Base-by-base conservation (phyloP, 2,888 invertebrate genomes). In the Darwinula stevensoni region DNA sequence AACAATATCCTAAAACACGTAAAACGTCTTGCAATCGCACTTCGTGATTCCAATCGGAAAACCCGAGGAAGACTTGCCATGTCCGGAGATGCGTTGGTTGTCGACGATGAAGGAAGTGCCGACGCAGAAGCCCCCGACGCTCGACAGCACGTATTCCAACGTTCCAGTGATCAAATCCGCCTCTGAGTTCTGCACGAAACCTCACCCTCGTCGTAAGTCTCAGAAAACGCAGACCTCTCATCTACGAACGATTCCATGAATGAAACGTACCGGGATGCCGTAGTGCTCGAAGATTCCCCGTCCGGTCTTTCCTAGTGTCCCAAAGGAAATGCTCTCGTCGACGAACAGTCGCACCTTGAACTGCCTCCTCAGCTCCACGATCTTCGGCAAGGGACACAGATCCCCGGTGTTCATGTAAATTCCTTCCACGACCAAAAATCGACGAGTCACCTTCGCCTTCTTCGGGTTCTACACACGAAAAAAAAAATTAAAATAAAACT, bases 101-200 rank as follows among this genome's bases (percentile, higher is more conserved):
- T 94, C 91, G 1, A 94, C 73, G 29, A 88, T 69, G 46, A 70
- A 84, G 36, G 75, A 68, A 1, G 82, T 67, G 1, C 94, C 91
- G 16, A 75, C 75, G 45, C 84, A 84, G 53, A 91, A 91, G 1
- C 94, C 94, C 1, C 94, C 94, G 37, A 76, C 65, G 1, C 74
- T 67, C 3, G 69, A 75, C 39, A 88, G 58, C 1, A 86, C 66
- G 46, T 71, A 67, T 52, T 97, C 94, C 46, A 94, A 53, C 4
- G 72, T 70, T 17, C 74, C 75, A 38, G 76, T 67, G 16, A 88
- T 73, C 48, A 88, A 57, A 48, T 91, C 88, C n/a, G 91, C 62
- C 46, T 80, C 74, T n/a, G n/a, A n/a, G n/a, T n/a, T n/a, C n/a
- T n/a, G n/a, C n/a, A n/a, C n/a, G n/a, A n/a, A n/a, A n/a, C n/a